A percentile compares a stretch with the other conserved stretches of the same genome.
Conservation (phyloP, 2,797 vertebrate genomes). For the Neostethus bicornis region DNA sequence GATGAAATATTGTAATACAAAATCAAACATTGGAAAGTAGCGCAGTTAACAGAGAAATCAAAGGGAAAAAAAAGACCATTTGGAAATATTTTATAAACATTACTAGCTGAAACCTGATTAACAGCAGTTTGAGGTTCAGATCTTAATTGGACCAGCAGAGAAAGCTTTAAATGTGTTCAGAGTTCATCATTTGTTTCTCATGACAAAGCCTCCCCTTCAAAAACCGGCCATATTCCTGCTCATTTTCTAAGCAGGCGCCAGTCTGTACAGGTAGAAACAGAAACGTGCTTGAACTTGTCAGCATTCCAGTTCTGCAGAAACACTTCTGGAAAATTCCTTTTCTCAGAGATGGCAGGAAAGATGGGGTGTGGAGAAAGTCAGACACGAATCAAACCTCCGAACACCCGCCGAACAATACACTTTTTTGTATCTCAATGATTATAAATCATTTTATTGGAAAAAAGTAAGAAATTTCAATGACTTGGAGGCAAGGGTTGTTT, state of each 20-base stretch:
- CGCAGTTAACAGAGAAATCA: no score
- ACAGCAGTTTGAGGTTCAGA: no score
- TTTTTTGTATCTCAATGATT: no score
- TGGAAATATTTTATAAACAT: no score
- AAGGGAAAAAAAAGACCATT: no score
- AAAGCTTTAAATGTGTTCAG: no score
- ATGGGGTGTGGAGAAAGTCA: constrained; percentile 1
- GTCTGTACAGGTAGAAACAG: constrained; percentile 54
- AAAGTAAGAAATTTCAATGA: background rate
- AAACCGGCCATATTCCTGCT: constrained; percentile 10
- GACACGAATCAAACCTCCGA: constrained; percentile 1
- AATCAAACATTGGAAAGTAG: no score
- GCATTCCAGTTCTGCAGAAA: constrained; percentile 86
- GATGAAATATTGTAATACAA: no score
- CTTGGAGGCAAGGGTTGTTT: constrained; percentile 12
- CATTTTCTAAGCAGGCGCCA: constrained; percentile 23
- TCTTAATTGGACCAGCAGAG: no score
- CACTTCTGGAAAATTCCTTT: constrained; percentile 84
- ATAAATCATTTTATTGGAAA: constrained; percentile 5
- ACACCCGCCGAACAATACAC: no score
- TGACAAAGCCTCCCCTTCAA: background rate
- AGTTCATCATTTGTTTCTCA: no score
- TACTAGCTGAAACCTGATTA: no score
- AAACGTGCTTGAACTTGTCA: constrained; percentile 84
- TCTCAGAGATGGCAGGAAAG: constrained; percentile 17